Percentiles rank a stretch among this genome's conserved stretches.
Evolutionary conservation across 1,140 invertebrate species (phyloP).

Genomic region (Lepeophtheirus salmonis): DNA sequence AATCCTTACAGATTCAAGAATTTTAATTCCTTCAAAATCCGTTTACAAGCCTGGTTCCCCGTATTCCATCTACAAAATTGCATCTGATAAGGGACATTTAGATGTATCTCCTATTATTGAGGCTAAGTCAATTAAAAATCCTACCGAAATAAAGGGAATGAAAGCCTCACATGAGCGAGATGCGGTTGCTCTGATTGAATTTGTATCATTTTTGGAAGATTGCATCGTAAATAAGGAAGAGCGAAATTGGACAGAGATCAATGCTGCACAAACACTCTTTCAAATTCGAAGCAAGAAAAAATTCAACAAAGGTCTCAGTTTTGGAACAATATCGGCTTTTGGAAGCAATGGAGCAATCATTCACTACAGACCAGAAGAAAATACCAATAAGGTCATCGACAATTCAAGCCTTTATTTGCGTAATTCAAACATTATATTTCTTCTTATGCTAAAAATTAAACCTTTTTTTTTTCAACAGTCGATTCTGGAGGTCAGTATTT

Average conservation of each 20-base stretch:
- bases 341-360: constrained; percentile 72
- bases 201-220: constrained; percentile 63
- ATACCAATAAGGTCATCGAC: constrained; percentile 48
- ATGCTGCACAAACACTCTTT: constrained; percentile 42
- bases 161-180: constrained; percentile 50
- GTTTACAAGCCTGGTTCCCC: neutral
- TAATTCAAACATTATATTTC: constrained; percentile 30
- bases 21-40: neutral
- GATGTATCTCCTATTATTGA: constrained; percentile 7
- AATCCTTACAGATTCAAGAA: neutral
- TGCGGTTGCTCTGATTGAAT: constrained; percentile 74
- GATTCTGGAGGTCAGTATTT: constrained; percentile 44
- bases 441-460: constrained; percentile 30
- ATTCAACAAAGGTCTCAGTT: constrained; percentile 43
- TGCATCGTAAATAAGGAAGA: constrained; percentile 24
- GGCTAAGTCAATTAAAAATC: constrained; percentile 15
- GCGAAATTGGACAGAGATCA: constrained; percentile 41
- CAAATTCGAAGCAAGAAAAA: constrained; percentile 45
- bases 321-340: constrained; percentile 71
- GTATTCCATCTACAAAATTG: neutral
- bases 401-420: constrained; percentile 23
- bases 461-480: constrained; percentile 26
- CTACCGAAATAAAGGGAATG: constrained; percentile 9
- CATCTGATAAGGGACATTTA: neutral
- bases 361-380: constrained; percentile 61